A percentile compares a stretch with the other conserved stretches of the same genome.
Evolutionary conservation across 2,797 vertebrate species (phyloP).

Genomic region (Pantherophis vulpinus): DNA sequence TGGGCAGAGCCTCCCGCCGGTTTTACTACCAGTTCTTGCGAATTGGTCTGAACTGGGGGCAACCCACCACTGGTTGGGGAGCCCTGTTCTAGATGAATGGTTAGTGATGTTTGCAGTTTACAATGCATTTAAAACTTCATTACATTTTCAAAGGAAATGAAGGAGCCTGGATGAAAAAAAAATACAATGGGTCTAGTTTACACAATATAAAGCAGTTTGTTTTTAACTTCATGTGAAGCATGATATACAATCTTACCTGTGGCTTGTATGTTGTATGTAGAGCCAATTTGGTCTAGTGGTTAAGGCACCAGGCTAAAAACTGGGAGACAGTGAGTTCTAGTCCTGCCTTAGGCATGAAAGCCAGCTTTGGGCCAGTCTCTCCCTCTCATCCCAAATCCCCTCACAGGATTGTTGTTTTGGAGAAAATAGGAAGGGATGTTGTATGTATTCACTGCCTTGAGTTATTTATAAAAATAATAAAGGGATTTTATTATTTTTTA

Average conservation of each 20-base stretch:
- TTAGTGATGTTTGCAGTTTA: conserved; percentile 56
- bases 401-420: too few species aligned
- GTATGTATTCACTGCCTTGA: too few species aligned
- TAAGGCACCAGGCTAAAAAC: neutral
- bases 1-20: too few species aligned
- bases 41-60: too few species aligned
- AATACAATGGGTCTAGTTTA: neutral
- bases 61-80: too few species aligned
- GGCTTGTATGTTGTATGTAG: neutral
- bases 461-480: too few species aligned
- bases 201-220: neutral
- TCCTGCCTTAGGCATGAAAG: neutral
- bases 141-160: conserved; percentile 5
- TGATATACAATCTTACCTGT: neutral
- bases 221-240: neutral
- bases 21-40: too few species aligned
- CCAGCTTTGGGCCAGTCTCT: neutral
- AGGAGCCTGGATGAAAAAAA: neutral
- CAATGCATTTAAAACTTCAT: conserved; percentile 43
- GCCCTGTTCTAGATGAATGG: conserved; percentile 44
- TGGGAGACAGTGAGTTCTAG: neutral
- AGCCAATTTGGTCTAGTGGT: neutral
- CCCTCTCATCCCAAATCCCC: neutral
- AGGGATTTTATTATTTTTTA: too few species aligned
- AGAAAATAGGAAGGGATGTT: too few species aligned